A percentile compares a stretch with the other conserved stretches of the same genome.
Evolutionary conservation across 2,888 invertebrate genomes (phyloP).

Genomic region (Taphrorychus bicolor): DNA sequence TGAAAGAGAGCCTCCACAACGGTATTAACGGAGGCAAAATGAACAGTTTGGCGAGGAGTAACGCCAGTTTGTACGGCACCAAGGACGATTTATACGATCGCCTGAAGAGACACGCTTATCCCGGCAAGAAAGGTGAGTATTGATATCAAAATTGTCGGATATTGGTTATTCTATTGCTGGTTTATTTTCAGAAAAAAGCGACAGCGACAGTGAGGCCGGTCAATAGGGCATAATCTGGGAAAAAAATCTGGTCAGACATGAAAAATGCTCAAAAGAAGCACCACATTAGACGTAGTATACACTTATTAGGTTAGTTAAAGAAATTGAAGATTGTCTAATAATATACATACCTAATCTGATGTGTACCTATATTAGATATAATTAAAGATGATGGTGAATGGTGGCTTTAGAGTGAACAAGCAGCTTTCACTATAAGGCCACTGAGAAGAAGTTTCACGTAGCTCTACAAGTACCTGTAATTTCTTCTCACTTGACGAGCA

Average conservation of each 20-base stretch:
- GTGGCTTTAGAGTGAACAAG: not conserved
- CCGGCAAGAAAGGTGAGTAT: conserved; percentile 88
- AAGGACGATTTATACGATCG: conserved; percentile 96
- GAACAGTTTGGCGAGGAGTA: conserved; percentile 92
- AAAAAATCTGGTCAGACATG: conserved; percentile 25
- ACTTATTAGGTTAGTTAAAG: not conserved
- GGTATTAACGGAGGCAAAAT: conserved; percentile 86
- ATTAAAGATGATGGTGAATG: not conserved
- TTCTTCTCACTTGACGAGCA: not conserved
- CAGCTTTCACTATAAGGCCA: not conserved
- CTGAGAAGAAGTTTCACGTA: not conserved
- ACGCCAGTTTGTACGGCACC: conserved; percentile 93
- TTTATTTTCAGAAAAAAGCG: conserved; percentile 82
- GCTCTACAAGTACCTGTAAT: not conserved
- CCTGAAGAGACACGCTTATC: conserved; percentile 93
- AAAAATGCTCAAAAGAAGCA: conserved; percentile 34
- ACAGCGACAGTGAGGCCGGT: conserved; percentile 89
- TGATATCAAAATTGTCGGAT: not conserved
- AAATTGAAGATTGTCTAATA: too few species aligned
- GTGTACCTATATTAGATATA: too few species aligned
- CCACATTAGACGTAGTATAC: conserved; percentile 5
- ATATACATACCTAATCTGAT: too few species aligned
- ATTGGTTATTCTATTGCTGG: not conserved
- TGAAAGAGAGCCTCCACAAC: conserved; percentile 92
- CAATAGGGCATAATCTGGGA: conserved; percentile 66